Conservation (phyloP, 2,113 vertebrate genomes). For the Megatriorchis doriae region DNA sequence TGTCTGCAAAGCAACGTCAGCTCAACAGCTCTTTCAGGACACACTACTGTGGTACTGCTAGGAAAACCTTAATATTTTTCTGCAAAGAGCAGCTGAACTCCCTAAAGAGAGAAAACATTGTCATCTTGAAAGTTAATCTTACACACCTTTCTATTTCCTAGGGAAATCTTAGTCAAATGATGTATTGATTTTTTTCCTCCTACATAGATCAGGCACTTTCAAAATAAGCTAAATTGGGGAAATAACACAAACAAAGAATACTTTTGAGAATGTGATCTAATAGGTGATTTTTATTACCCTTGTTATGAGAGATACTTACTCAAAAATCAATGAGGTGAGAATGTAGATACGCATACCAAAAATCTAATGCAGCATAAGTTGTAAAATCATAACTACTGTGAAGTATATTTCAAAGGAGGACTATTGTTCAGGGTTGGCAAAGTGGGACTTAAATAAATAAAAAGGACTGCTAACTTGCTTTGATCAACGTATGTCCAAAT, state of each 20-base stretch:
- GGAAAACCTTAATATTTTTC: background rate
- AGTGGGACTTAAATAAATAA: background rate
- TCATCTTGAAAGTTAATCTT: background rate
- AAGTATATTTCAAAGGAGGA: background rate
- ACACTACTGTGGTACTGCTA: background rate
- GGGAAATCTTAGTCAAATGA: background rate
- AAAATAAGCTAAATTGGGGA: background rate
- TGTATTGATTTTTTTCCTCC: background rate
- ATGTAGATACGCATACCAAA: background rate
- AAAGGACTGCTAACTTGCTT: background rate
- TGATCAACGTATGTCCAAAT: rapidly evolving
- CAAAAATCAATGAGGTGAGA: background rate
- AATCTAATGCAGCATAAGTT: background rate
- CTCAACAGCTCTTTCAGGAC: background rate
- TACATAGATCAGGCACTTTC: background rate
- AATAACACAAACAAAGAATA: background rate
- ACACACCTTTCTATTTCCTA: background rate
- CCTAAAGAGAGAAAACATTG: background rate
- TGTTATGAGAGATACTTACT: background rate
- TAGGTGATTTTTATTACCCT: background rate
- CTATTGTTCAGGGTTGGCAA: background rate
- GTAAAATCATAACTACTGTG: background rate
- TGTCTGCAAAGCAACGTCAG: background rate
- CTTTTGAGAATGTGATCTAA: background rate
- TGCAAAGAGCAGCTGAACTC: background rate